Evolutionary conservation across 2,113 vertebrate species (phyloP).

Genomic region (Channa argus): DNA sequence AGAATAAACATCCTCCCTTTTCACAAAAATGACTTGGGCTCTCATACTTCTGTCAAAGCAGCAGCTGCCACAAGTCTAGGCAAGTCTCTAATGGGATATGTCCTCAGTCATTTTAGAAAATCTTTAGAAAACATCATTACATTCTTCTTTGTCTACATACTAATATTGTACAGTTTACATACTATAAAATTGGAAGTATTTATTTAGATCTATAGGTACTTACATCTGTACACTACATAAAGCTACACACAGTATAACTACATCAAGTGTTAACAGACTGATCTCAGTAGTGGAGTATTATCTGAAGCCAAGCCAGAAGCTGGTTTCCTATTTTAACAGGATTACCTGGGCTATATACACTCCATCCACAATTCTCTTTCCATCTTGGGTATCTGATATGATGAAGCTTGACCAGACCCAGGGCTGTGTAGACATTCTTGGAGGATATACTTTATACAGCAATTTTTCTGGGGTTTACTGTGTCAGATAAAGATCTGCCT

Average conservation of each 20-base stretch:
- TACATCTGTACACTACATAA: too few species aligned
- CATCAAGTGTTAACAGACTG: too few species aligned
- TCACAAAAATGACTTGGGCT: constrained; percentile 5
- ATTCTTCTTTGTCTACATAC: too few species aligned
- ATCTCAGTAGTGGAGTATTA: background rate
- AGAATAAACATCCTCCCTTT: constrained; percentile 45
- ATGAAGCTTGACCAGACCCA: constrained; percentile 24
- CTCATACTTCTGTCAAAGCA: constrained; percentile 22
- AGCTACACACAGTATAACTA: too few species aligned
- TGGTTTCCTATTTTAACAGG: constrained; percentile 24
- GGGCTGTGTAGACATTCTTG: constrained; percentile 29
- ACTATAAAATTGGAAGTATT: too few species aligned
- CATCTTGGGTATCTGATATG: constrained; percentile 35
- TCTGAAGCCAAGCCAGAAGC: background rate
- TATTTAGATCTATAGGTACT: too few species aligned
- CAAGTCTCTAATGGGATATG: background rate
- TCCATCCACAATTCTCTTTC: background rate
- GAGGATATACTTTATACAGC: constrained; percentile 38
- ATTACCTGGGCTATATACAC: constrained; percentile 1
- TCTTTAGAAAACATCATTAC: background rate
- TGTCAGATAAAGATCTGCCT: constrained; percentile 40
- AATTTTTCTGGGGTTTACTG: constrained; percentile 55
- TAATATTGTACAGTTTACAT: too few species aligned
- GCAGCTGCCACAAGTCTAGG: constrained; percentile 16
- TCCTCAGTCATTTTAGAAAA: constrained; percentile 10